phyloP scores from a whole-genome alignment of 2,113 vertebrate species.

The Dromaius novaehollandiae region DNA sequence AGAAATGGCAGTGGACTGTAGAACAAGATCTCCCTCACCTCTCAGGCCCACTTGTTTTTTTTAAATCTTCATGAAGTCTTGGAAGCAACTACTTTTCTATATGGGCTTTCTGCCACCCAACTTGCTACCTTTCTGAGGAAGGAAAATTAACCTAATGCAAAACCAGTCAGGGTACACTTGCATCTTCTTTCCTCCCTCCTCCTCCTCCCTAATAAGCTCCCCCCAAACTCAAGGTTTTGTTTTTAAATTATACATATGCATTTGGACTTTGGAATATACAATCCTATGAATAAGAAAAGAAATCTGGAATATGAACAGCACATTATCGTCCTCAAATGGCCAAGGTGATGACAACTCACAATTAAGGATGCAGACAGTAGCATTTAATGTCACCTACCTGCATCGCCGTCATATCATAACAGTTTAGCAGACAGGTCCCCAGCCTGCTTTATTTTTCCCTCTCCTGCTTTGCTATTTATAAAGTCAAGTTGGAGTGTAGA shows the following conservation, averaged over 20 bases:
- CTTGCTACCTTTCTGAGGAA: not conserved
- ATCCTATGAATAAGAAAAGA: slow-evolving; percentile 21
- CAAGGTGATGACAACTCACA: slow-evolving; percentile 67
- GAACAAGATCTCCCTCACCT: not conserved
- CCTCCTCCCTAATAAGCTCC: not conserved
- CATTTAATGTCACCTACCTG: slow-evolving; percentile 69
- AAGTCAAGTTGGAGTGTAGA: slow-evolving; percentile 62
- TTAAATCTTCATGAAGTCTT: slow-evolving; percentile 41
- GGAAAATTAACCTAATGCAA: slow-evolving; percentile 12
- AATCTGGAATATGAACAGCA: slow-evolving; percentile 38
- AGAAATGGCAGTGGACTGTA: slow-evolving; percentile 30
- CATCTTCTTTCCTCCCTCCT: not conserved
- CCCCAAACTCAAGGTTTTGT: not conserved
- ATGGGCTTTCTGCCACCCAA: slow-evolving; percentile 6
- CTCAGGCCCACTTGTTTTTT: slow-evolving; percentile 25
- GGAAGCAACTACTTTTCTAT: slow-evolving; percentile 29
- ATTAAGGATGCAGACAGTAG: slow-evolving; percentile 69
- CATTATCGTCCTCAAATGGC: slow-evolving; percentile 33
- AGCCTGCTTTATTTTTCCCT: slow-evolving; percentile 48
- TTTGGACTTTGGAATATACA: not conserved
- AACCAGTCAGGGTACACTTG: not conserved
- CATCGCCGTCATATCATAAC: slow-evolving; percentile 46
- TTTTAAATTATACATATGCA: slow-evolving; percentile 11
- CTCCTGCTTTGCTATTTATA: slow-evolving; percentile 72
- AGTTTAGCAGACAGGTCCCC: slow-evolving; percentile 57